Evolutionary conservation across 1,140 invertebrate species (phyloP).

Genomic region (Rhynchophorus ferrugineus): DNA sequence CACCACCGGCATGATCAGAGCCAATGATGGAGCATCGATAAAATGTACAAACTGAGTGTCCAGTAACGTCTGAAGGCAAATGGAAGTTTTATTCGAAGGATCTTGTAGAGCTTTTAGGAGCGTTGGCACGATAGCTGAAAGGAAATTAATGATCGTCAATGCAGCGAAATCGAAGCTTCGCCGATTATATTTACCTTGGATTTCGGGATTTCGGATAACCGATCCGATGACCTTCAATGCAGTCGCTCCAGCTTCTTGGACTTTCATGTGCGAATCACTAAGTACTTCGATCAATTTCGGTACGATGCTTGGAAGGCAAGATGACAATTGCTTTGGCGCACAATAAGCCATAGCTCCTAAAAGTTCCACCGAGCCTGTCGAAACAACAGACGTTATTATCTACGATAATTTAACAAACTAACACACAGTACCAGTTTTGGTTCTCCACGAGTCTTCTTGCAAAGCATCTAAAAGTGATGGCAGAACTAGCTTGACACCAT

Average conservation of each 20-base stretch:
- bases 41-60: conserved; percentile 99
- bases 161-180: too few species aligned
- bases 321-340: conserved; percentile 96
- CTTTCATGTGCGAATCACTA: conserved; percentile 95
- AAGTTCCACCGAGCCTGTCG: conserved; percentile 84
- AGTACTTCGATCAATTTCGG: conserved; percentile 97
- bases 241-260: conserved; percentile 93
- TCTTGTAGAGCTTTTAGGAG: conserved; percentile 91
- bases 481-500: conserved; percentile 94
- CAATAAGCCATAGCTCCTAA: conserved; percentile 97
- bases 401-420: too few species aligned
- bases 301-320: conserved; percentile 95
- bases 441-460: conserved; percentile 97
- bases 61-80: conserved; percentile 83
- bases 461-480: conserved; percentile 85
- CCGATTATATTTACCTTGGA: too few species aligned
- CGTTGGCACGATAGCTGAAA: conserved; percentile 78
- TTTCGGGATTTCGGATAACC: conserved; percentile 97
- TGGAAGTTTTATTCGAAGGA: conserved; percentile 90
- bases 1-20: conserved; percentile 98
- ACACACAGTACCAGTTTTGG: conserved; percentile 91
- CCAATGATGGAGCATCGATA: conserved; percentile 96
- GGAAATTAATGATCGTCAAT: too few species aligned
- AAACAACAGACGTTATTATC: too few species aligned
- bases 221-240: conserved; percentile 95